Base-by-base conservation (phyloP, 2,797 vertebrate genomes). In the Enteromius argenteus region DNA sequence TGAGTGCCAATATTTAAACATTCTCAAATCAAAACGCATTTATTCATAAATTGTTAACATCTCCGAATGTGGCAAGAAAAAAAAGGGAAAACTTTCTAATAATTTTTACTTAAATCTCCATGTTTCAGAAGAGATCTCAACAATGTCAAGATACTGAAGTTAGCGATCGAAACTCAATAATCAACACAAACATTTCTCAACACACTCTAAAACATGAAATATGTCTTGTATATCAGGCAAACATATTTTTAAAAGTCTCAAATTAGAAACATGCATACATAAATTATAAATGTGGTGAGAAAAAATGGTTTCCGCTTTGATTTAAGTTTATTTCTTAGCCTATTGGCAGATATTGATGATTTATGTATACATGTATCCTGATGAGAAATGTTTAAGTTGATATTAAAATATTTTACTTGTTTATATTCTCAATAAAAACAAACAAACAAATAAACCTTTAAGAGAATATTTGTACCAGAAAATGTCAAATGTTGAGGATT, bases 361-460 rank as follows among this genome's bases (percentile, higher is more conserved):
- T n/a, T n/a, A n/a, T n/a, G n/a, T n/a, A n/a, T n/a, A n/a, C n/a
- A 37, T 37, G 39, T 23, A 42, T 69, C 21, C 13, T 14, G 0
- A 27, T 62, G 58, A 5, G 58, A 60, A 15, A 30, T 60, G 5
- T 66, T 67, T 37, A 2, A 67, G 19, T 27, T 60, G 10, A 67
- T n/a, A 5, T 68, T 68, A 37, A 11, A 1, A 67, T 39, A 13
- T 68, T 67, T 21, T 27, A 27, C n/a, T 60, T 13, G n/a, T 27
- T 60, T 56, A 56, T 56, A n/a, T 56, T n/a, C 53, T 56, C 21
- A n/a, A n/a, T n/a, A 56, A n/a, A 56, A 60, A 60, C n/a, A 51
- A 19, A 51, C 1, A 51, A 51, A 51, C 21, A 56, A 56, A 11
- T 27, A 27, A 5, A 60, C 0, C 10, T 7, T 13, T 23, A 60